phyloP scores from a whole-genome alignment of 2,797 vertebrate genomes.

The Harpagifer antarcticus region DNA sequence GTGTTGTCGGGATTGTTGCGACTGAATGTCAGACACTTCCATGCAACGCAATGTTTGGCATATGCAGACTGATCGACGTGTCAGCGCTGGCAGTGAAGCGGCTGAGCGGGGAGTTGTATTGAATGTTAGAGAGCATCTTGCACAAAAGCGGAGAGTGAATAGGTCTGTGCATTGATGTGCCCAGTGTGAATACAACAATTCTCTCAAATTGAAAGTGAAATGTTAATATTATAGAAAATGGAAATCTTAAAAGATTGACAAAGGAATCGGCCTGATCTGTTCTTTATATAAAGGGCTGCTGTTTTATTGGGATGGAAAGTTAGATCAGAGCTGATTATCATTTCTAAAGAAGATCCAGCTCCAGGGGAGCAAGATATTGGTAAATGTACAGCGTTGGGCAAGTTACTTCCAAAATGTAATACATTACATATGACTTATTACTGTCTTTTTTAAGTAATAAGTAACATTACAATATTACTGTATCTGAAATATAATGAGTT shows the following conservation, averaged over 20 bases:
- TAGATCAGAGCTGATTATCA: background rate
- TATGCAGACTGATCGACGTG: conserved; percentile 32
- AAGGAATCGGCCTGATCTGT: background rate
- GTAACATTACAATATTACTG: no score
- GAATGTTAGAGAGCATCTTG: conserved; percentile 9
- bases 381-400: no score
- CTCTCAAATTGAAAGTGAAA: background rate
- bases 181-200: background rate
- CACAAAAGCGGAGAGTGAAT: background rate
- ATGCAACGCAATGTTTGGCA: conserved; percentile 37
- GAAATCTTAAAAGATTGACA: no score
- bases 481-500: no score
- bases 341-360: background rate
- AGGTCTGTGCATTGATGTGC: background rate
- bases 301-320: background rate
- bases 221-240: background rate
- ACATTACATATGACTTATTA: no score
- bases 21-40: conserved; percentile 57
- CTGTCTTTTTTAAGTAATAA: no score
- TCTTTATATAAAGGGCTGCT: background rate
- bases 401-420: no score
- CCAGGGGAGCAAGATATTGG: no score
- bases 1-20: conserved; percentile 57
- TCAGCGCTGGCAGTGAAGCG: conserved; percentile 35
- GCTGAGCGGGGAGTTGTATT: conserved; percentile 30